Evolutionary conservation across 2,888 invertebrate genomes (phyloP), one percentile per base, ranked within the genome.

Genomic region (Leptura quadrifasciata): DNA sequence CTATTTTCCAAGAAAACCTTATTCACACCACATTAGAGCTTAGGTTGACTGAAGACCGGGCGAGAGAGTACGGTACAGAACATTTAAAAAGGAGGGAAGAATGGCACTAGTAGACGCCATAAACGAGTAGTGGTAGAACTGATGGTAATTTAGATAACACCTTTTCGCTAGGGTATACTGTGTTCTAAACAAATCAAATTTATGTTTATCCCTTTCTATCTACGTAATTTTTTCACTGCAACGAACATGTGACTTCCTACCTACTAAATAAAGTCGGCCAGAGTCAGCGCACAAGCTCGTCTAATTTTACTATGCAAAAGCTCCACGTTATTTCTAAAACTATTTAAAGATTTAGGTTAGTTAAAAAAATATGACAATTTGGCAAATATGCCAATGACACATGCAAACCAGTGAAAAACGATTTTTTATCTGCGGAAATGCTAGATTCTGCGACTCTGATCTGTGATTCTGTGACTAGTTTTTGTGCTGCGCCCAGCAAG

Each of bases 331-430:
- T n/a, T 47, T 47, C 4, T 47, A 47, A 39, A 47, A 5, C 47
- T 47, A 47, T 47, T 47, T 47, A 27, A 27, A 24, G 27, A 58
- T 58, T 58, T 58, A 58, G 58, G 58, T 58, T 58, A 27, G 15
- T 24, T 27, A 24, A 58, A 58, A n/a, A 31, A 47, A 47, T 47
- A n/a, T 12, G 12, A n/a, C 21, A n/a, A 58, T 58, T 24, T 58
- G 24, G 57, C 57, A 57, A 21, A 57, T 57, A 9, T 2, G 6
- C 21, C 27, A n/a, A 31, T 31, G 27, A 31, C 27, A n/a, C n/a
- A n/a, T n/a, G n/a, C 4, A 31, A 5, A 31, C 27, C 8, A 31
- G 27, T 31, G 6, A 31, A 31, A 6, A 31, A 31, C 27, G n/a
- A n/a, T n/a, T n/a, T n/a, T n/a, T n/a, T n/a, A n/a, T n/a, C n/a